These are phyloP conservation scores for Echeneis naucrates DNA, from an alignment of 2,797 vertebrate genomes.

Conservation along the genomic window DNA sequence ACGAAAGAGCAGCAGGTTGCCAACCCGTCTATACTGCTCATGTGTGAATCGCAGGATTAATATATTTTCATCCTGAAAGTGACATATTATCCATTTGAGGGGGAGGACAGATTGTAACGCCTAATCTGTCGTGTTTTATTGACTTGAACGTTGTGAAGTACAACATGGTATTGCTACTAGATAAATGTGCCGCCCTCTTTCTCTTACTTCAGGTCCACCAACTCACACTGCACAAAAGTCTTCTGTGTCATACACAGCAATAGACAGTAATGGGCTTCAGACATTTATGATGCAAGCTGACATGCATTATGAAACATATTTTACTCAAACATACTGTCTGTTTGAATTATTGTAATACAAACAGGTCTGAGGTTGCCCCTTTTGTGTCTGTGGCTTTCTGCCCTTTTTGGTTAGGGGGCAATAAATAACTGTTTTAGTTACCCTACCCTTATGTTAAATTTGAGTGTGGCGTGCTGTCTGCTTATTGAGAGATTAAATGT, in stretches of 20 bases:
- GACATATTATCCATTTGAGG: constrained; percentile 20
- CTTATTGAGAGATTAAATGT: neutral
- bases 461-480: neutral
- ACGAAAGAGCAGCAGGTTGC: no score
- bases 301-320: constrained; percentile 15
- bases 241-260: neutral
- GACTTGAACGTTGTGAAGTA: constrained; percentile 43
- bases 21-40: no score
- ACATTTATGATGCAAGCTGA: constrained; percentile 2
- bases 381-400: constrained; percentile 15
- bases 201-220: constrained; percentile 36
- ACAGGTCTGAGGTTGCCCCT: neutral
- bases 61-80: constrained; percentile 14
- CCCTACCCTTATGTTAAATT: constrained; percentile 15
- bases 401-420: constrained; percentile 21
- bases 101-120: constrained; percentile 20
- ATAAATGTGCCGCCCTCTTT: constrained; percentile 25
- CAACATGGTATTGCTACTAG: constrained; percentile 27
- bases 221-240: constrained; percentile 9
- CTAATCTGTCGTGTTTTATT: constrained; percentile 41
- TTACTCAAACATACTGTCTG: neutral
- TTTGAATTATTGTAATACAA: neutral
- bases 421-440: constrained; percentile 31
- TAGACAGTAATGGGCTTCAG: neutral
- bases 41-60: constrained; percentile 16